Evolutionary conservation across 2,797 vertebrate genomes (phyloP).

Genomic region (Nothura maculosa): DNA sequence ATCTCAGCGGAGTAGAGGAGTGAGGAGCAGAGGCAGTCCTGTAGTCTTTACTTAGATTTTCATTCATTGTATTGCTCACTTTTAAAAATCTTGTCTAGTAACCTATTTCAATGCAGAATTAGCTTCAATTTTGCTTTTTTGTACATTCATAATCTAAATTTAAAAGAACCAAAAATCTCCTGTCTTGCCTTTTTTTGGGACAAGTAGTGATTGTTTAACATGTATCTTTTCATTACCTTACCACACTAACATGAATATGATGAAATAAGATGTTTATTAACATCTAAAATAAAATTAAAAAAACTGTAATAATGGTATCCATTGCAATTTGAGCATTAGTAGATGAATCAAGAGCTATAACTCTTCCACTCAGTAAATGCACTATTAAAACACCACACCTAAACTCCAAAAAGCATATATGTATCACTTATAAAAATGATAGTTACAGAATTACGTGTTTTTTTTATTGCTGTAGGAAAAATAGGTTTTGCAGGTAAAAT

Average conservation of each 20-base stretch:
- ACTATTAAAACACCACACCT: not conserved
- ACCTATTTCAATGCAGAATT: not conserved
- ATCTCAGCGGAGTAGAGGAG: not conserved
- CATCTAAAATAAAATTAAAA: not conserved
- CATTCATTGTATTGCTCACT: not conserved
- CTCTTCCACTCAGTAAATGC: not conserved
- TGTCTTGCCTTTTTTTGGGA: not conserved
- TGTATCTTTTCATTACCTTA: not conserved
- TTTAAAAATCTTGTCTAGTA: not conserved
- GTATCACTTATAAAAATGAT: fast-evolving
- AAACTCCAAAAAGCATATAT: not conserved
- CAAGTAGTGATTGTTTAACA: not conserved
- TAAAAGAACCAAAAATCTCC: not conserved
- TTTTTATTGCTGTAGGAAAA: not conserved
- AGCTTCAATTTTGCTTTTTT: not conserved
- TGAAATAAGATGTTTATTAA: not conserved
- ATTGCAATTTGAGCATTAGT: not conserved
- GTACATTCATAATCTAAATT: not conserved
- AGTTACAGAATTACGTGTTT: not conserved
- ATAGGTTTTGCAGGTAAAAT: not conserved
- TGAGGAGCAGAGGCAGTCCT: not conserved
- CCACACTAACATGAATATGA: not conserved
- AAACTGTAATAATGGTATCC: not conserved
- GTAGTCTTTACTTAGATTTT: not conserved
- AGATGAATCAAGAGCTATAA: not conserved